These are phyloP conservation scores for Aphidius gifuensis DNA, from an alignment of 1,140 invertebrate genomes.

Conservation along the genomic window DNA sequence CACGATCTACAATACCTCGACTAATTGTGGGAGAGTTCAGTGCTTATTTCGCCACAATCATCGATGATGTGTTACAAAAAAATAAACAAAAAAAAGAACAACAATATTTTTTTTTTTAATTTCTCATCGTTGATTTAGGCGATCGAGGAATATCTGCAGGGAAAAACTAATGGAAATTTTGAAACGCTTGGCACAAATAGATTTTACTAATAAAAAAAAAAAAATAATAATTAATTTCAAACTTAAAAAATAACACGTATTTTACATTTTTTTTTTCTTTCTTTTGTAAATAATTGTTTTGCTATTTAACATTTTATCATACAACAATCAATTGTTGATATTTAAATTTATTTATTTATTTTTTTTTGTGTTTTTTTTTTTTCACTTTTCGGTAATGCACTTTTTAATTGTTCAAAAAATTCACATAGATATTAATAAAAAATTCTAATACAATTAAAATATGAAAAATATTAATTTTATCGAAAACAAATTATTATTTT, in stretches of 20 bases:
- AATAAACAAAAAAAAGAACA: too few relatives aligned
- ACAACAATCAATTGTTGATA: neutral
- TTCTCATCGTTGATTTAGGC: slow-evolving; percentile 3
- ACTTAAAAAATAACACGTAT: neutral
- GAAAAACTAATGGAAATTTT: slow-evolving; percentile 16
- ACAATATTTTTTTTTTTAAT: too few relatives aligned
- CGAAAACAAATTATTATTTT: too few relatives aligned
- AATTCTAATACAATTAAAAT: too few relatives aligned
- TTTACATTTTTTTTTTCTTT: neutral
- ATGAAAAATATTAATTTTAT: too few relatives aligned
- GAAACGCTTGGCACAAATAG: slow-evolving; percentile 4
- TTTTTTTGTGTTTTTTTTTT: too few relatives aligned
- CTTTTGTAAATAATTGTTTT: neutral
- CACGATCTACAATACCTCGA: slow-evolving; percentile 28
- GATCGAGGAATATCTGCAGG: slow-evolving; percentile 26
- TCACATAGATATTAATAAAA: too few relatives aligned
- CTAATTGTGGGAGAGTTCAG: neutral
- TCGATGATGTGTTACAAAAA: too few relatives aligned
- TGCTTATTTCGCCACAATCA: neutral
- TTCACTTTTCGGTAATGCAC: too few relatives aligned
- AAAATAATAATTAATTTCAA: neutral
- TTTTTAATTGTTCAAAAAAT: too few relatives aligned
- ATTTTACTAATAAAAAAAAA: neutral
- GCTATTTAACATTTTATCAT: neutral
- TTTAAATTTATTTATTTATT: too few relatives aligned